Evolutionary conservation across 2,888 invertebrate genomes (phyloP).

Genomic region (Salticus scenicus): DNA sequence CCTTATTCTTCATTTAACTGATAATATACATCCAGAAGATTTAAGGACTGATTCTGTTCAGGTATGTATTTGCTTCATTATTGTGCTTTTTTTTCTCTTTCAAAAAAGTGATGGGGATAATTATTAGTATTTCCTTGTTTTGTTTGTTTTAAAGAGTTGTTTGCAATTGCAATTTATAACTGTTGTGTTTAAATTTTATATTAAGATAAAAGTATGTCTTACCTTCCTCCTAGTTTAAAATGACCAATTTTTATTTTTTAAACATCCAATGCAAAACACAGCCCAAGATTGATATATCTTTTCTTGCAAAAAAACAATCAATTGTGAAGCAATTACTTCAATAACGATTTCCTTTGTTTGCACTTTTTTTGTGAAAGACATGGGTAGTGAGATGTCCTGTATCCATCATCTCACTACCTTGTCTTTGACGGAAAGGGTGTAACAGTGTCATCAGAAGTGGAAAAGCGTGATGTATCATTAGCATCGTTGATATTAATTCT

Average conservation of each 20-base stretch:
- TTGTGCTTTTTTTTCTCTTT: neutral
- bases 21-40: conserved; percentile 79
- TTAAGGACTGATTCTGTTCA: conserved; percentile 79
- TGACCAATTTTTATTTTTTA: too few relatives aligned
- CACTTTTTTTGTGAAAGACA: conserved; percentile 87
- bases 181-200: too few relatives aligned
- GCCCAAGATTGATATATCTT: too few relatives aligned
- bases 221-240: too few relatives aligned
- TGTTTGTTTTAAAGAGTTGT: too few relatives aligned
- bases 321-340: too few relatives aligned
- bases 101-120: neutral
- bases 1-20: conserved; percentile 80
- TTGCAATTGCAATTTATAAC: too few relatives aligned
- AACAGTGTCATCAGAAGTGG: neutral
- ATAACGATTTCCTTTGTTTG: too few relatives aligned
- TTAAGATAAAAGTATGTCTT: too few relatives aligned
- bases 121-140: too few relatives aligned
- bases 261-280: too few relatives aligned
- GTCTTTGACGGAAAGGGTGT: conserved; percentile 88
- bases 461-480: neutral
- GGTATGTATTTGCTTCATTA: conserved; percentile 78
- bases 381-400: conserved; percentile 96
- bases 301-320: too few relatives aligned
- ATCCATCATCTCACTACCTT: conserved; percentile 92
- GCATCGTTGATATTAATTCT: neutral